These are phyloP conservation scores for Forficula auricularia DNA, from an alignment of 1,140 invertebrate species.

Conservation along the genomic window DNA sequence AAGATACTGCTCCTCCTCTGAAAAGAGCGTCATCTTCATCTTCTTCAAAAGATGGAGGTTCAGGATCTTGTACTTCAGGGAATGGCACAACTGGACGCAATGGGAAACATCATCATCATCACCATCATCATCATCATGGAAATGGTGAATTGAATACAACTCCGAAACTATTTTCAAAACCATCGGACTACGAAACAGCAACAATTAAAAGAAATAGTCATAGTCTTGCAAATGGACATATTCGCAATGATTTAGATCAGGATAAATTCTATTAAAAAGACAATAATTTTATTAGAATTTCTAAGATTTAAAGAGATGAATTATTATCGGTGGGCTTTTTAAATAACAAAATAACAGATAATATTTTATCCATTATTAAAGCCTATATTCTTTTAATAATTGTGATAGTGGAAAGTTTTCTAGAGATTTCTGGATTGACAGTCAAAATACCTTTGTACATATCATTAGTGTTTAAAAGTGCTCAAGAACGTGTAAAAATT, in stretches of 20 bases:
- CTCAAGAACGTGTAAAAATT: no score
- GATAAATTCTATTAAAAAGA: slow-evolving; percentile 35
- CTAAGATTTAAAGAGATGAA: no score
- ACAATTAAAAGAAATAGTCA: slow-evolving; percentile 62
- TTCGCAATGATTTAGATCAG: slow-evolving; percentile 36
- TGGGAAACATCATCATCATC: slow-evolving; percentile 32
- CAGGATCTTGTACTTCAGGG: not conserved
- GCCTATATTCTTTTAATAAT: no score
- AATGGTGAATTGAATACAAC: slow-evolving; percentile 24
- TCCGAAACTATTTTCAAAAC: slow-evolving; percentile 42
- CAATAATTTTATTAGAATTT: no score
- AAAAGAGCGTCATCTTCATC: slow-evolving; percentile 21
- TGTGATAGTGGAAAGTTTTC: not conserved
- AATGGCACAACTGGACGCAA: no score
- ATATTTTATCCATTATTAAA: no score
- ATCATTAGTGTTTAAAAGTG: no score
- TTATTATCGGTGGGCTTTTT: no score
- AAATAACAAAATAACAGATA: no score
- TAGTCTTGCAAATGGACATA: slow-evolving; percentile 31
- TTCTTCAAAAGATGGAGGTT: slow-evolving; percentile 3
- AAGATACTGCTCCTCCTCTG: slow-evolving; percentile 29
- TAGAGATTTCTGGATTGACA: no score
- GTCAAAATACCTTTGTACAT: no score
- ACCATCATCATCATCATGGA: slow-evolving; percentile 36
- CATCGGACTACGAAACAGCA: slow-evolving; percentile 58